Conservation (phyloP, 2,113 vertebrate species). For the Nestor notabilis region DNA sequence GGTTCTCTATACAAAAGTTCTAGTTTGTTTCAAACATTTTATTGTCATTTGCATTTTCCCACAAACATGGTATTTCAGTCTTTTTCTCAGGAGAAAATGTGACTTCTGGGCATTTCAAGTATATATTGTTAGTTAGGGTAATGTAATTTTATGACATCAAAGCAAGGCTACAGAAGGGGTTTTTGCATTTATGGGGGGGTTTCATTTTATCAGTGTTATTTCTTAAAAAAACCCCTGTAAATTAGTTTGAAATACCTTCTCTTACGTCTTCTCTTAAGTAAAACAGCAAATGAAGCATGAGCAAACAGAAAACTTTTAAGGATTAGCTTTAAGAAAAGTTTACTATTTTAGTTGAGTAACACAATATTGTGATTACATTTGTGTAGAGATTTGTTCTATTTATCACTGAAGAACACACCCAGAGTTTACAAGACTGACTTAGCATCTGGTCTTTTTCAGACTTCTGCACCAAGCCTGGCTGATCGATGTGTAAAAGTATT, state of each 20-base stretch:
- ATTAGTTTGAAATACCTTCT: conserved; percentile 1
- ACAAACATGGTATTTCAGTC: neutral
- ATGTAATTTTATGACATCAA: neutral
- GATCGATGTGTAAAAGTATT: neutral
- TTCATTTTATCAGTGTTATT: conserved; percentile 5
- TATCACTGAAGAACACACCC: neutral
- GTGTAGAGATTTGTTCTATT: neutral
- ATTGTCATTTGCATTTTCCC: neutral
- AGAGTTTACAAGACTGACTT: neutral
- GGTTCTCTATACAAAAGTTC: neutral
- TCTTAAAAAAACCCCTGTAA: neutral
- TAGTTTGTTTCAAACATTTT: neutral
- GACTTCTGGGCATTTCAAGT: neutral
- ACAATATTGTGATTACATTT: neutral
- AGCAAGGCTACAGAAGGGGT: neutral
- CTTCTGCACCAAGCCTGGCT: neutral
- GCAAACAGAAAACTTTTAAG: neutral
- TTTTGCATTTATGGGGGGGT: neutral
- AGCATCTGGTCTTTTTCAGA: neutral
- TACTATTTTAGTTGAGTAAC: neutral
- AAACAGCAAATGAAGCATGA: conserved; percentile 1
- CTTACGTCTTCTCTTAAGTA: conserved; percentile 56
- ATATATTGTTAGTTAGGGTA: neutral
- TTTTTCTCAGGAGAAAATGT: neutral
- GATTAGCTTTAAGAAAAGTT: neutral